Base-by-base conservation (phyloP, 2,888 invertebrate species). In the Ophion ellenae region DNA sequence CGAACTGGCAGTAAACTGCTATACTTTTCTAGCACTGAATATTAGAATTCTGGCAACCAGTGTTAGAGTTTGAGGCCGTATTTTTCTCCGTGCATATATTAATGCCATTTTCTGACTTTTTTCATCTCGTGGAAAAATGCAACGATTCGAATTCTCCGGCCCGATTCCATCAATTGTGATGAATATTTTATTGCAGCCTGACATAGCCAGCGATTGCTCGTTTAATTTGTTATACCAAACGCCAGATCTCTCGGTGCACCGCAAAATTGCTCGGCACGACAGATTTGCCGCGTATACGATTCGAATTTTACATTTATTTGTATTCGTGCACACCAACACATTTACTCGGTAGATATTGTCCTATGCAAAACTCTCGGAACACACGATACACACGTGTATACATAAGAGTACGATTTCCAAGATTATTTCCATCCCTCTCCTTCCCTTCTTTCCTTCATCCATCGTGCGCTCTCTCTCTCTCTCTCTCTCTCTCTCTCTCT, bases 401-500 rank as follows among this genome's bases (percentile, higher is more conserved):
- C 36, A n/a, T 24, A 45, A 63, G 45, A 86, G 84, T 84, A 53
- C 71, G 86, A 87, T 86, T 86, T 86, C 70, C 85, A 87, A 84
- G 83, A 85, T 87, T 83, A 85, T 87, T 87, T 80, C 74, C 64
- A 80, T 87, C 79, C 83, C 70, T 75, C 71, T 28, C 32, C 66
- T 3, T 63, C 10, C 24, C 9, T 24, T 0, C 70, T 69, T 76
- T 57, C 1, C 40, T 40, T 5, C 1, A 6, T 40, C 40, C 7
- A 4, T 40, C 53, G 14, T 28, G 2, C 28, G 2, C 28, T 28
- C 28, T 28, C 28, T 47, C 47, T 47, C 47, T 47, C 47, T 10
- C 47, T 47, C 14, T 47, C 14, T 47, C 47, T 47, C 17, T 53
- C 14, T 17, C 53, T 14, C 53, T 53, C 53, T 17, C 53, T 14